Base-by-base conservation (phyloP, 2,797 vertebrate species). In the Squalus acanthias region DNA sequence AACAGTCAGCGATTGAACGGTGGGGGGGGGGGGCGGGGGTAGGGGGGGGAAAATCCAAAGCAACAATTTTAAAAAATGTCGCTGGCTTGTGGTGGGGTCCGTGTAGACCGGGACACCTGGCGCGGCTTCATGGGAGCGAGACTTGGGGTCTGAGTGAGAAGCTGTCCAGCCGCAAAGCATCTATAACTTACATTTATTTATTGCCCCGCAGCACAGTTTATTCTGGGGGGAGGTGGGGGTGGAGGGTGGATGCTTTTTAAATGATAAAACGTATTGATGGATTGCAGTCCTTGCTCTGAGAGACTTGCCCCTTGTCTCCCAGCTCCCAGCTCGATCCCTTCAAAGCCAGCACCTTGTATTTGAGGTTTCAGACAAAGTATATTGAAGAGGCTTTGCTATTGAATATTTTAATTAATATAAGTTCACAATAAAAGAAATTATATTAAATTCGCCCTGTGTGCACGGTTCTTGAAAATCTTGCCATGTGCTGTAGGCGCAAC, bases 331-430 rank as follows among this genome's bases (percentile, higher is more conserved):
- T n/a, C 89, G 15, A 20, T 9, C 89, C 91, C 1, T 46, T 20
- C n/a, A 20, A 69, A 46, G 63, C 63, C n/a, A 46, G 63, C 91
- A 93, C 91, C 39, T 93, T 93, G 17, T 69, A 39, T 46, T 67
- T 46, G 20, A 39, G 63, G 65, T 63, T 60, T 29, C n/a, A 13
- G 26, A n/a, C 3, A 69, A 93, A 93, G n/a, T 93, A 69, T 93
- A 93, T 93, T 93, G 63, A 93, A 69, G n/a, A 93, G 91, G 91
- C 91, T 93, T 69, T 93, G 63, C 91, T 69, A 69, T 93, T 67
- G 65, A 93, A 22, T 93, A 69, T 93, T 93, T 93, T 93, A 93
- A 93, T 93, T 93, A 93, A 93, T 93, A 93, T 93, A 93, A 93
- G 46, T 93, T 93, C 91, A 69, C 63, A 93, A 93, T 93, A 69